A percentile compares a stretch with the other conserved stretches of the same genome.
These are phyloP conservation scores for Callinectes sapidus DNA, from an alignment of 2,888 invertebrate genomes.

Conservation along the genomic window DNA sequence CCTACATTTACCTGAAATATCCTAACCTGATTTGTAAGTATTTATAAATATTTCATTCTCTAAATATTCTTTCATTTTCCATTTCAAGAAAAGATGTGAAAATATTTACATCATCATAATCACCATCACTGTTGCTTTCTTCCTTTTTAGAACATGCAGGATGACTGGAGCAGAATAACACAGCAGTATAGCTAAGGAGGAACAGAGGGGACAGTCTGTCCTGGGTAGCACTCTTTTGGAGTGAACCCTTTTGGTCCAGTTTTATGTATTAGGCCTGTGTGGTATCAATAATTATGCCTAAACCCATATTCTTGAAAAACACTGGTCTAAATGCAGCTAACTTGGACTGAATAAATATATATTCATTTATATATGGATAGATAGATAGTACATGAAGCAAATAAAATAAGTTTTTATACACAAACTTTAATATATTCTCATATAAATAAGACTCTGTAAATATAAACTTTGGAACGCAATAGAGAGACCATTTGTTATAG, in stretches of 20 bases:
- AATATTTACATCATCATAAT: neutral
- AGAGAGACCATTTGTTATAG: neutral
- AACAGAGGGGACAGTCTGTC: too few species aligned
- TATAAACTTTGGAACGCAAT: neutral
- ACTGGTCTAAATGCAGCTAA: too few species aligned
- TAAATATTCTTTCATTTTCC: neutral
- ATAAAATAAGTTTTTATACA: neutral
- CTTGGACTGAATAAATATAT: too few species aligned
- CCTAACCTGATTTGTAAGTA: neutral
- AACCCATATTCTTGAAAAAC: too few species aligned
- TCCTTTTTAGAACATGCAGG: neutral
- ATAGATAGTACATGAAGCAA: neutral
- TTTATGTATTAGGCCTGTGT: too few species aligned
- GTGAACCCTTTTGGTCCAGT: too few species aligned
- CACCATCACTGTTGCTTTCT: neutral
- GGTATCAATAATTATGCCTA: too few species aligned
- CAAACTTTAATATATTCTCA: constrained; percentile 19
- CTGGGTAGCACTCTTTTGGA: too few species aligned
- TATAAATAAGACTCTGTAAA: constrained; percentile 2
- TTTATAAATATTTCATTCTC: neutral
- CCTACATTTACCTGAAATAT: neutral
- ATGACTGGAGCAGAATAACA: neutral
- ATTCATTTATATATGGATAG: neutral
- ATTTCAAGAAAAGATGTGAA: neutral
- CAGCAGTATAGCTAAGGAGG: too few species aligned